Conservation (phyloP, 2,113 vertebrate species). For the Myotis davidii region DNA sequence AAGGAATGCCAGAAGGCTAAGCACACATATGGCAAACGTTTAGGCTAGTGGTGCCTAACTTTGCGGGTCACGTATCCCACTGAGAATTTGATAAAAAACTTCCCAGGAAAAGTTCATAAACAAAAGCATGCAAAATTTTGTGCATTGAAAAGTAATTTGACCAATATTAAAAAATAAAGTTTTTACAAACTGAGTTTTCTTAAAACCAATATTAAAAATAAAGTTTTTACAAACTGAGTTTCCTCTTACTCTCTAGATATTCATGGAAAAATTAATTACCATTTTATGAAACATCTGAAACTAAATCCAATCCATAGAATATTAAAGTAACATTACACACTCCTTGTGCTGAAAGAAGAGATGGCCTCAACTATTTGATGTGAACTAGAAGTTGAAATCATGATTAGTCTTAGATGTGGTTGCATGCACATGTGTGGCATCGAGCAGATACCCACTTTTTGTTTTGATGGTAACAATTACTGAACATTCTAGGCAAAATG, state of each 20-base stretch:
- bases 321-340: background rate
- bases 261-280: background rate
- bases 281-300: background rate
- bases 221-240: background rate
- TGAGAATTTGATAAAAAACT: slow-evolving; percentile 55
- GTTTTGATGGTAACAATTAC: background rate
- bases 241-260: background rate
- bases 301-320: background rate
- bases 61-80: slow-evolving; percentile 49
- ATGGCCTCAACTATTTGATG: background rate
- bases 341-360: background rate
- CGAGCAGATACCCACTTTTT: background rate
- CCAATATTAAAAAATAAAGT: background rate
- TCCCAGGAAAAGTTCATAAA: slow-evolving; percentile 33
- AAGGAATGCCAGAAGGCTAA: slow-evolving; percentile 50
- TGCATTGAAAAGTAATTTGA: slow-evolving; percentile 21
- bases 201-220: background rate
- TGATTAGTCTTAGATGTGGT: background rate
- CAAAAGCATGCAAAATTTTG: background rate
- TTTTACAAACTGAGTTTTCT: background rate
- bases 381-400: background rate
- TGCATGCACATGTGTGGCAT: background rate
- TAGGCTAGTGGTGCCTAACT: slow-evolving; percentile 55
- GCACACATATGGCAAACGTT: slow-evolving; percentile 68
- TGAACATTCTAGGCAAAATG: background rate